Evolutionary conservation across 2,888 invertebrate genomes (phyloP), one percentile per base, ranked within the genome.

Genomic region (Gastrophysa polygoni): DNA sequence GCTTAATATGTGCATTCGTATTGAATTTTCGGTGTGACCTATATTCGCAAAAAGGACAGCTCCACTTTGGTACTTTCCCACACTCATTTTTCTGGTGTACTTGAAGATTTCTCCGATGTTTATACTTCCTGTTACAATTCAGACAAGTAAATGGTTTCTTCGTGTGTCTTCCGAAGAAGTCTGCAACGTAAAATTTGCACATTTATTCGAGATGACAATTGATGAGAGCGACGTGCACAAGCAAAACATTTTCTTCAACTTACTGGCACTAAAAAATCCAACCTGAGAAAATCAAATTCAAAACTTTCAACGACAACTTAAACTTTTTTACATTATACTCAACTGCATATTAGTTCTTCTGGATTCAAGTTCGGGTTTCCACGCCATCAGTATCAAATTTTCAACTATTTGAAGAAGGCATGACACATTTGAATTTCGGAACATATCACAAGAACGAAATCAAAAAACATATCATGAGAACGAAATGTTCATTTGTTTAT

Each of bases 101-200:
- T 28, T 66, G 59, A 1, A 75, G 68, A 49, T 68, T 71, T 52
- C 67, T 63, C 11, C 56, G 57, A 48, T 71, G 69, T 57, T 67
- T 71, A 57, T 67, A 68, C 10, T 24, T 51, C 56, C 63, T 73
- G 32, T 64, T 65, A 21, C 68, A 66, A 46, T 61, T 64, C 4
- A 61, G 75, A 71, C 84, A 84, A 8, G 21, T 43, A 54, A 54
- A 54, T 1, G 54, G 43, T 18, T 38, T 54, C 44, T 8, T 54
- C 11, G 17, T 17, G 24, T 7, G 43, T 44, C 44, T 28, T 14
- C 43, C 21, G 43, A 43, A 16, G 17, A 10, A 7, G 16, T 7
- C 54, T 54, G 43, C 38, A 52, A 54, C 43, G 44, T 54, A 54
- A 43, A 14, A 43, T 43, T 43, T n/a, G 38, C 24, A 7, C 16